Percentiles rank a stretch among this genome's conserved stretches.
Evolutionary conservation across 2,113 vertebrate genomes (phyloP).

Genomic region (Junco hyemalis): DNA sequence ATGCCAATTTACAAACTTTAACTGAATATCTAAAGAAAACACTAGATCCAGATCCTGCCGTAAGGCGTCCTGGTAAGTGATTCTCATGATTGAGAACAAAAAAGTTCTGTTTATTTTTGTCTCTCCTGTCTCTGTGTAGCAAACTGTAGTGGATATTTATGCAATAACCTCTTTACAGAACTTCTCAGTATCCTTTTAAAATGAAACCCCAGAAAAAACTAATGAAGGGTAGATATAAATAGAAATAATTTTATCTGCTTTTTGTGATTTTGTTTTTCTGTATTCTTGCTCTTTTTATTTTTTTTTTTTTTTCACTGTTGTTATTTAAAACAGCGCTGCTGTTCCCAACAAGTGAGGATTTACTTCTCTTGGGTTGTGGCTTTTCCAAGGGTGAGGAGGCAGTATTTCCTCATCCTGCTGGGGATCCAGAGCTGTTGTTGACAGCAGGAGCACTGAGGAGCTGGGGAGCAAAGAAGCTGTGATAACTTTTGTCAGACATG

Average conservation of each 20-base stretch:
- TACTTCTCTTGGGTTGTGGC: neutral
- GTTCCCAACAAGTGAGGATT: neutral
- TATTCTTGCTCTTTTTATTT: neutral
- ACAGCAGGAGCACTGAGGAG: neutral
- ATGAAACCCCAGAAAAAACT: neutral
- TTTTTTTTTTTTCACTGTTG: neutral
- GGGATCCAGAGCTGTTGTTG: neutral
- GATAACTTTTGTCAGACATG: neutral
- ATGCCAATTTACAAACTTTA: constrained; percentile 92
- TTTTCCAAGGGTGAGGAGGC: neutral
- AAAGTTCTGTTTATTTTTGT: neutral
- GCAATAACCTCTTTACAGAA: neutral
- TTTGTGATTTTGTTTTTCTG: neutral
- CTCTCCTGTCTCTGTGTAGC: neutral
- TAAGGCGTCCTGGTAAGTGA: constrained; percentile 91
- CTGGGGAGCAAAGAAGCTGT: neutral
- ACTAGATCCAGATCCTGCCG: constrained; percentile 90
- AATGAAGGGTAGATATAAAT: neutral
- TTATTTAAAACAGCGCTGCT: neutral
- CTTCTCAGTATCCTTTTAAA: neutral
- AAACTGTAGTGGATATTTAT: neutral
- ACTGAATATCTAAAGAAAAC: constrained; percentile 96
- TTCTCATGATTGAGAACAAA: neutral
- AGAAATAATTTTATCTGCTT: neutral
- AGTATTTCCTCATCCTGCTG: neutral